These are phyloP conservation scores for Aurelia aurita complex sp. Pacific DNA, from an alignment of 30 jellyfish, hydroid and myxozoan species.

Conservation along the genomic window DNA sequence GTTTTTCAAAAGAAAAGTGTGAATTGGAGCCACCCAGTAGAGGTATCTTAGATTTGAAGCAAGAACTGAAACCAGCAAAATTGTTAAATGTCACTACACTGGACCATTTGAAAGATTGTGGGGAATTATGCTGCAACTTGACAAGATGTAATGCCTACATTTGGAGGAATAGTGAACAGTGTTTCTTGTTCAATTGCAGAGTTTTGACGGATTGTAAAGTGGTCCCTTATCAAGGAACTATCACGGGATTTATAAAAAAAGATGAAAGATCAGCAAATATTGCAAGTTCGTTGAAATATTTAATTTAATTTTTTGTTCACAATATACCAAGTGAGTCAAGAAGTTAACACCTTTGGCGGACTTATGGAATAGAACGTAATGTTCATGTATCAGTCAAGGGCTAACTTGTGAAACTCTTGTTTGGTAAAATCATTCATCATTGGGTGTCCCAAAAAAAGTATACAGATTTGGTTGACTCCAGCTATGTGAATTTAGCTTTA, in stretches of 20 bases:
- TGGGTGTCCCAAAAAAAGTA: too few relatives aligned
- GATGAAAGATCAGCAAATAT: not conserved
- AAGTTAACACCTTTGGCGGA: too few relatives aligned
- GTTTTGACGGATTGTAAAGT: constrained; percentile 10
- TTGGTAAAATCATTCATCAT: too few relatives aligned
- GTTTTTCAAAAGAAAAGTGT: not conserved
- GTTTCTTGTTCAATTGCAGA: constrained; percentile 13
- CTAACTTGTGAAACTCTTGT: too few relatives aligned
- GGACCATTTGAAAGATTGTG: constrained; percentile 1
- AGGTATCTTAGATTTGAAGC: constrained; percentile 14
- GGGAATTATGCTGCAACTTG: not conserved
- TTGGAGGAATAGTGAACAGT: constrained; percentile 35
- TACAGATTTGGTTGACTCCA: too few relatives aligned
- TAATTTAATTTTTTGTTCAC: too few relatives aligned
- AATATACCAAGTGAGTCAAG: too few relatives aligned
- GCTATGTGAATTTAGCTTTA: too few relatives aligned
- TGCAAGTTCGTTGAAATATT: too few relatives aligned
- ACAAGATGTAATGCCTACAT: constrained; percentile 14
- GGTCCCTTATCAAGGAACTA: constrained; percentile 25
- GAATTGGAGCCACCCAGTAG: not conserved
- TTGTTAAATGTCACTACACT: constrained; percentile 14
- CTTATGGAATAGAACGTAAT: too few relatives aligned
- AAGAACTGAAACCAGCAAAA: constrained; percentile 5
- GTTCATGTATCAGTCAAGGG: too few relatives aligned
- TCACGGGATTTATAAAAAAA: constrained; percentile 6